phyloP scores from a whole-genome alignment of 1,140 invertebrate genomes.

The Manduca sexta region DNA sequence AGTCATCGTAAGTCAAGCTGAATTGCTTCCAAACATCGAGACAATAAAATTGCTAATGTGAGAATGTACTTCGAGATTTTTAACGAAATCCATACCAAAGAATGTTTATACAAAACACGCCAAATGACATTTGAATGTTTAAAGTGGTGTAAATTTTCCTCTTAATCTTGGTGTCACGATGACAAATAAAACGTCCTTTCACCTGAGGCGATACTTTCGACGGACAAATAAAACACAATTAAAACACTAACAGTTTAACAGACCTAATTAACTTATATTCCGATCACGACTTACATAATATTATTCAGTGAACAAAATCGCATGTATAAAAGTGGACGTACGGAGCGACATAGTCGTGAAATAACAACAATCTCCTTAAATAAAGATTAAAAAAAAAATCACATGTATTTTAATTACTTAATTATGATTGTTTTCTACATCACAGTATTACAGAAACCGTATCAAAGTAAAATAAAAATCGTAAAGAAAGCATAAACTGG shows the following conservation, averaged over 20 bases:
- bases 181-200: conserved; percentile 55
- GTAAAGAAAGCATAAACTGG: conserved; percentile 12
- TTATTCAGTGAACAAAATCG: too few species aligned
- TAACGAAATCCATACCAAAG: conserved; percentile 30
- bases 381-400: too few species aligned
- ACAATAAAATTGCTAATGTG: neutral
- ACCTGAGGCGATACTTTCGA: conserved; percentile 33
- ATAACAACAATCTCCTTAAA: too few species aligned
- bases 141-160: conserved; percentile 50
- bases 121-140: conserved; percentile 57
- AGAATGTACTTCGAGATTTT: conserved; percentile 17
- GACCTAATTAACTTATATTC: too few species aligned
- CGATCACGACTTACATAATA: too few species aligned
- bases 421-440: neutral
- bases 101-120: conserved; percentile 48
- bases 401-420: too few species aligned
- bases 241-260: too few species aligned
- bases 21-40: neutral
- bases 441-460: neutral
- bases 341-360: too few species aligned
- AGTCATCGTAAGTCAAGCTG: neutral
- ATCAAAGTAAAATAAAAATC: neutral
- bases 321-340: too few species aligned
- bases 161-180: conserved; percentile 30
- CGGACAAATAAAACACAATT: conserved; percentile 1